Base-by-base conservation (phyloP, 1,140 invertebrate genomes). In the Drosophila obscura region DNA sequence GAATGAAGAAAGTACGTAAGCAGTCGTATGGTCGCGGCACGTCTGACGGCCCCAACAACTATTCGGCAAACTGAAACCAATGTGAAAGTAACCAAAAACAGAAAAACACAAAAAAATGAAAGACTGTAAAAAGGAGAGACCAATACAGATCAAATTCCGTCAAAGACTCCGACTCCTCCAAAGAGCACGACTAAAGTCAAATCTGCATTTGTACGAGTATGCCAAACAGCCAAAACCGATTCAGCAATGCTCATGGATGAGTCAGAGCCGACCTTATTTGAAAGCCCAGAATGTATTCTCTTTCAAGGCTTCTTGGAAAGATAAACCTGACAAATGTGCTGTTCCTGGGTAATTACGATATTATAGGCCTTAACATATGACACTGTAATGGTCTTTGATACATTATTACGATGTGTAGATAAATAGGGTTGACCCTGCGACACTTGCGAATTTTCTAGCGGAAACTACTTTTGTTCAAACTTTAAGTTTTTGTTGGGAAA, bases 1-100 rank as follows among this genome's bases (percentile, higher is more conserved):
- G 48, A 64, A 67, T 63, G 66, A 67, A 77, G 64, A 58, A 83
- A 63, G 72, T 83, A 67, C 76, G 73, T 69, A 85, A 65, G 73
- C 68, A 77, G 56, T 26, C 46, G 65, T 51, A 48, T 52, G 64
- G 63, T 24, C 5, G 35, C 31, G 24, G 28, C 28, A 55, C 62
- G 66, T 56, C 59, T 83, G 80, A 68, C 67, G 78, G 64, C 60
- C 59, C 50, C 68, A 62, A 39, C 52, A 80, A 51, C 65, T 66
- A 71, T 84, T 84, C 60, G 61, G 57, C 58, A 62, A 64, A 55
- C 72, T 69, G 61, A 74, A 74, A 66, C 51, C 49, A 43, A 66
- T 74, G 72, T 74, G 72, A 74, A 74, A 74, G 72, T 74, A 74
- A 56, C 46, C 45, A 22, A 19, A 57, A 68, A 67, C 35, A 35